Base-by-base conservation (phyloP, 2,888 invertebrate genomes). In the Bhutanitis thaidina region DNA sequence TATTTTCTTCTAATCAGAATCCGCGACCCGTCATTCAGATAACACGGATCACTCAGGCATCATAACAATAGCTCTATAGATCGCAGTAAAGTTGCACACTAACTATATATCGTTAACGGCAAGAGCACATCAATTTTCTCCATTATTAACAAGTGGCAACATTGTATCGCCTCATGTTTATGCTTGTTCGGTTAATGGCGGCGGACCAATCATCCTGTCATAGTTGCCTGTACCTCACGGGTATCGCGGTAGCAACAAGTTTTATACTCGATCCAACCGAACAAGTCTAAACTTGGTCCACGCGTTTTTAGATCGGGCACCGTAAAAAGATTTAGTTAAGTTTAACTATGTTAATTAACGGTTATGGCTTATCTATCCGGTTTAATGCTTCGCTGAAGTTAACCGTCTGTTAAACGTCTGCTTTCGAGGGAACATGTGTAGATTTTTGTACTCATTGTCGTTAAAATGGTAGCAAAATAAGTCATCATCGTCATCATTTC, bases 141-240 rank as follows among this genome's bases (percentile, higher is more conserved):
- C 13, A 39, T 14, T 29, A 47, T 38, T 35, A 49, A 49, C 29
- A 16, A 14, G 47, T 39, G 8, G 44, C 27, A 48, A 41, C 48
- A 36, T 49, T 43, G 49, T 35, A 36, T 27, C 15, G 12, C 35
- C 14, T 12, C 14, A 34, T 8, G 34, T 47, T 32, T 36, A 29
- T 30, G 36, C 40, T 16, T 20, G 15, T 16, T 34, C 12, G 20
- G 12, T 25, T 29, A 41, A 35, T 40, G 27, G 40, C 37, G 14
- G 36, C 29, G 41, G 35, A 35, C 29, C 41, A 30, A 49, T 49
- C 49, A 43, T 27, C 35, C 49, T 40, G 49, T 43, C 41, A 39
- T 30, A 34, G 5, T 40, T 40, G 10, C 14, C 30, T 9, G 29
- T 29, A 15, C 32, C 38, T 14, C n/a, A 13, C 40, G 48, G 35